A percentile compares a stretch with the other conserved stretches of the same genome.
These are phyloP conservation scores for Hylia prasina DNA, from an alignment of 2,113 vertebrate species.

Conservation along the genomic window DNA sequence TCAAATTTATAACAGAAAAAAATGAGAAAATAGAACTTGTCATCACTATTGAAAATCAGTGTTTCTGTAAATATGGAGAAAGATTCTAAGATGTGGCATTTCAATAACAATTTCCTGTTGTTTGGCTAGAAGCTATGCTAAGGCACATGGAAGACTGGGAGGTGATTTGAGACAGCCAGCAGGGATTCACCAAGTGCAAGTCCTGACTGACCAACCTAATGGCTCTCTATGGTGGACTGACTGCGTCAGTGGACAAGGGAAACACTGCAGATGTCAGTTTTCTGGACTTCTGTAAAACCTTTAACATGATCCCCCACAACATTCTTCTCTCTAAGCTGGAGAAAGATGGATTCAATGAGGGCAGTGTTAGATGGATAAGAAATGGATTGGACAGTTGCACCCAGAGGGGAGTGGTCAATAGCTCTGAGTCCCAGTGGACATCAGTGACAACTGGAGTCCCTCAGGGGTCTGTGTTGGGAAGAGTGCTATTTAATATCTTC, in stretches of 20 bases:
- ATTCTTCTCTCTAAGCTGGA: background rate
- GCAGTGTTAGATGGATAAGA: background rate
- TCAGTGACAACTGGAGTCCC: background rate
- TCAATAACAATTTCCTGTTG: background rate
- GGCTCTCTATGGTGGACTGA: background rate
- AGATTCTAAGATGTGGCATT: background rate
- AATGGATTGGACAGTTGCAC: background rate
- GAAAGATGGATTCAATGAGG: background rate
- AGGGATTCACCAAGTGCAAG: background rate
- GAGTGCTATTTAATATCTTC: background rate
- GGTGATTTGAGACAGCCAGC: background rate
- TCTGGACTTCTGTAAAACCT: background rate
- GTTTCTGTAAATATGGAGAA: background rate
- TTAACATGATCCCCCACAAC: background rate
- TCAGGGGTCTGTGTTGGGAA: background rate
- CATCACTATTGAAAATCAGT: background rate
- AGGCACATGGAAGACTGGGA: background rate
- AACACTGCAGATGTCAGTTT: background rate
- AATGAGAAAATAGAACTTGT: background rate
- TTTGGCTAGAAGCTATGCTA: background rate
- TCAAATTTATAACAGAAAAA: background rate
- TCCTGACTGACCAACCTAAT: background rate
- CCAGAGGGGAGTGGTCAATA: background rate
- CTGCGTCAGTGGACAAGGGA: background rate
- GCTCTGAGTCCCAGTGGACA: background rate